Conservation (phyloP, 1,140 invertebrate genomes). For the Pseudomyrmex concolor region DNA sequence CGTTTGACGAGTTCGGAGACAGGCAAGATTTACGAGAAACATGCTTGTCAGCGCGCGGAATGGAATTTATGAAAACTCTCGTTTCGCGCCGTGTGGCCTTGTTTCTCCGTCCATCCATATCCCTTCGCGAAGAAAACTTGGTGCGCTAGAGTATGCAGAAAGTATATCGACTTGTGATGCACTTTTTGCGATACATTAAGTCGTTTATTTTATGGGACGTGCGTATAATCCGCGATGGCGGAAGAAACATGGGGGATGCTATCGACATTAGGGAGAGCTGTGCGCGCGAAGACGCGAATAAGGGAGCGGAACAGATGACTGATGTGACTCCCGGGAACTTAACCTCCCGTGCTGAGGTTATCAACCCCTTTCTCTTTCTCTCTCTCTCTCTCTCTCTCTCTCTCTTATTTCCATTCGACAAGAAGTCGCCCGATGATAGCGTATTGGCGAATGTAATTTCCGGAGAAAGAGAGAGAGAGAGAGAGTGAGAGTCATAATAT, state of each 20-base stretch:
- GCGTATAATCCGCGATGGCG: conserved; percentile 53
- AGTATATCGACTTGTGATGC: conserved; percentile 69
- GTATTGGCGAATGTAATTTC: neutral
- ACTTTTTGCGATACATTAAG: conserved; percentile 77
- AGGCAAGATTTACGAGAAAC: conserved; percentile 60
- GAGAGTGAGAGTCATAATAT: too few species aligned
- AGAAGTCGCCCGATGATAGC: conserved; percentile 23
- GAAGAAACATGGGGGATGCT: conserved; percentile 20
- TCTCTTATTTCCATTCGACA: conserved; percentile 24
- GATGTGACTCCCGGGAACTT: conserved; percentile 56
- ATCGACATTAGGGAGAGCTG: conserved; percentile 49
- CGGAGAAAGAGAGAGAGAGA: neutral
- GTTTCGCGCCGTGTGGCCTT: conserved; percentile 27
- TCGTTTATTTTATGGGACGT: conserved; percentile 74
- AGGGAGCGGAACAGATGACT: conserved; percentile 69
- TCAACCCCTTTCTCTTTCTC: conserved; percentile 25
- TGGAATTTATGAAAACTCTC: conserved; percentile 64
- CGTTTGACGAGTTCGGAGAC: conserved; percentile 54
- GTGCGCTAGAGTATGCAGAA: conserved; percentile 59
- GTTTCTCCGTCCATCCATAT: conserved; percentile 64
- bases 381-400: neutral
- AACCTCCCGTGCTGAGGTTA: conserved; percentile 45
- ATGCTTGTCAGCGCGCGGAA: conserved; percentile 50
- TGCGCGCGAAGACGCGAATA: conserved; percentile 68
- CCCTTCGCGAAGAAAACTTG: conserved; percentile 60